Evolutionary conservation across 2,113 vertebrate genomes (phyloP), one percentile per base, ranked within the genome.

Genomic region (Reinhardtius hippoglossoides): DNA sequence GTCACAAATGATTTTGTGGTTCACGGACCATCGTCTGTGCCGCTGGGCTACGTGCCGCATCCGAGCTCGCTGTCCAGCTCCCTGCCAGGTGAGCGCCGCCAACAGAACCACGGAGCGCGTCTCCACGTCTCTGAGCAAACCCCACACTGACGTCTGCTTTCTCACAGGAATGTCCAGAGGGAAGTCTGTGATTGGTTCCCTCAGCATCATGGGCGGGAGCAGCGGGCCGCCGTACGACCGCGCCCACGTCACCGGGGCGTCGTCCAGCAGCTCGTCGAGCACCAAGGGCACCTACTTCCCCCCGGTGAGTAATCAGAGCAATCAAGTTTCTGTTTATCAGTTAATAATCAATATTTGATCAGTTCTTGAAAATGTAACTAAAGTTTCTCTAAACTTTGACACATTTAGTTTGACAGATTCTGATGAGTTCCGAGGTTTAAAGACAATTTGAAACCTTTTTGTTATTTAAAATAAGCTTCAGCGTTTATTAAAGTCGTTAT

Each of bases 211-310:
- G 97, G 97, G 96, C 7, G 97, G 97, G 52, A 98, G 97, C 94
- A 98, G 96, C 0, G 97, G 98, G 0, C 98, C 97, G 0, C 97
- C 97, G 1, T 99, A 99, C 9, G 97, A 99, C 86, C 94, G 98
- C 1, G 97, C 98, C 50, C 98, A 99, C 14, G 97, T 99, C 58
- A 99, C 98, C 0, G 98, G 98, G 40, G 98, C 98, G 0, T 99
- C 98, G 1, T 99, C 98, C 81, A 99, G 97, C 91, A 99, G 97
- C 90, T 99, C 98, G 21, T 99, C 98, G 80, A 98, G 97, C 89
- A 98, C 96, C 86, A 99, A 99, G 93, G 98, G 97, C 84, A 96
- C 97, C 35, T 98, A 98, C 89, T 98, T 98, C 82, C 98, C 98
- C 69, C 96, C 97, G 76, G n/a, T n/a, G n/a, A n/a, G n/a, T n/a